Percentiles rank a stretch among this genome's conserved stretches.
These are phyloP conservation scores for Chromis chromis DNA, from an alignment of 2,797 vertebrate genomes.

Conservation along the genomic window DNA sequence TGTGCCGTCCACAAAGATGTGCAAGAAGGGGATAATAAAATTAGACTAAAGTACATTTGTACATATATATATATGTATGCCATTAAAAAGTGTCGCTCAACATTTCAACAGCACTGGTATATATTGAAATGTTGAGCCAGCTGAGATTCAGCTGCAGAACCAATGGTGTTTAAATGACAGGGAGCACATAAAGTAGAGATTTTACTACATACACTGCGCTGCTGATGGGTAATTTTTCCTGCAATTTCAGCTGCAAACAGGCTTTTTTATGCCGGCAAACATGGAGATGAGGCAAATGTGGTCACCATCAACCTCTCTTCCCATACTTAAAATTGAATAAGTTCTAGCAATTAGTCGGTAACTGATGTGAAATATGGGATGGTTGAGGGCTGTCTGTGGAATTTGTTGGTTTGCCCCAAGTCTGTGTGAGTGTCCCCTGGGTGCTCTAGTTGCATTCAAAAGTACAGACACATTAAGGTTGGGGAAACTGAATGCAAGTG, in stretches of 20 bases:
- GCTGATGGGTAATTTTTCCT: slow-evolving; percentile 29
- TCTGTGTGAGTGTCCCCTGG: too few species aligned
- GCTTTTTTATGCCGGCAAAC: slow-evolving; percentile 34
- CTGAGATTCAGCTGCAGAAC: slow-evolving; percentile 36
- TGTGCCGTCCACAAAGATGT: slow-evolving; percentile 29
- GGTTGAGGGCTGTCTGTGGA: not conserved
- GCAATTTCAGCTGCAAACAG: slow-evolving; percentile 30
- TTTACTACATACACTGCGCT: slow-evolving; percentile 3
- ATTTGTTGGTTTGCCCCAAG: not conserved
- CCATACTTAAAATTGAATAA: slow-evolving; percentile 1
- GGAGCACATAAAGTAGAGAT: slow-evolving; percentile 2
- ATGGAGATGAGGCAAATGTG: slow-evolving; percentile 32
- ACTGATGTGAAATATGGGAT: slow-evolving; percentile 18
- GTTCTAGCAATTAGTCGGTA: slow-evolving; percentile 17
- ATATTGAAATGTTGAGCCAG: not conserved
- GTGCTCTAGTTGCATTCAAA: slow-evolving; percentile 9
- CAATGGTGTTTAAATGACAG: slow-evolving; percentile 27
- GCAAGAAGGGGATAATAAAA: slow-evolving; percentile 5
- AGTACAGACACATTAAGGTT: slow-evolving; percentile 21
- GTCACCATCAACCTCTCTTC: slow-evolving; percentile 18
- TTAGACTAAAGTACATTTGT: slow-evolving; percentile 1
- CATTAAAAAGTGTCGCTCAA: not conserved
- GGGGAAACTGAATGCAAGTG: slow-evolving; percentile 38
- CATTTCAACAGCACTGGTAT: not conserved
- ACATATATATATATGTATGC: not conserved